These are phyloP conservation scores for Erebia aethiops DNA, from an alignment of 2,888 invertebrate species.

Conservation along the genomic window DNA sequence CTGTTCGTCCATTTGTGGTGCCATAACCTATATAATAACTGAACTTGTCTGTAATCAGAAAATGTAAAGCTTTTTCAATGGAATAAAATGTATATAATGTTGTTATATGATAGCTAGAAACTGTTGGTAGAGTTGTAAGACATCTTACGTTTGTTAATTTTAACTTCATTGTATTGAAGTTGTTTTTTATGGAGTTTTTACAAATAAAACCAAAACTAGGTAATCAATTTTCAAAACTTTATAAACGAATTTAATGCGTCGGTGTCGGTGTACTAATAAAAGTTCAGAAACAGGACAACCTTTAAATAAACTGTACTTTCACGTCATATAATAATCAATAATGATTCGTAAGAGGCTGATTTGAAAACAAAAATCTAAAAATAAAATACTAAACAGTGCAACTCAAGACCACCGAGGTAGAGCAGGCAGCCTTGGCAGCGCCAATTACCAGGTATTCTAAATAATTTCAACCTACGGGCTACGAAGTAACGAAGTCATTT, in stretches of 20 bases:
- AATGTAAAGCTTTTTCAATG: no score
- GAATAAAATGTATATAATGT: no score
- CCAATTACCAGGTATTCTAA: slow-evolving; percentile 37
- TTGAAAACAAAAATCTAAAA: not conserved
- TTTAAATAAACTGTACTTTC: no score
- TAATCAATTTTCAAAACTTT: no score
- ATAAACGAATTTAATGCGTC: no score
- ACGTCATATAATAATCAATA: no score
- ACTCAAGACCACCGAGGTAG: slow-evolving; percentile 30
- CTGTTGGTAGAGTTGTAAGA: no score
- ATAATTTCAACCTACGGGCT: slow-evolving; percentile 33
- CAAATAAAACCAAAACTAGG: no score
- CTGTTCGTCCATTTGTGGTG: slow-evolving; percentile 1
- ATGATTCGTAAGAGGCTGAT: not conserved
- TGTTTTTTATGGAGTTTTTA: no score
- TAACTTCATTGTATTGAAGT: no score
- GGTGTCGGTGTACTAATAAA: not conserved
- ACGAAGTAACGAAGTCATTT: slow-evolving; percentile 30
- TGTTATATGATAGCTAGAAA: no score
- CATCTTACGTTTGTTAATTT: no score
- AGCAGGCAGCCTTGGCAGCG: slow-evolving; percentile 32
- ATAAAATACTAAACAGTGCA: slow-evolving; percentile 19
- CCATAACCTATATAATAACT: slow-evolving; percentile 1
- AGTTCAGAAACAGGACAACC: not conserved
- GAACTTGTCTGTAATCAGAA: not conserved